Evolutionary conservation across 2,888 invertebrate genomes (phyloP).

Genomic region (Deilephila porcellus): DNA sequence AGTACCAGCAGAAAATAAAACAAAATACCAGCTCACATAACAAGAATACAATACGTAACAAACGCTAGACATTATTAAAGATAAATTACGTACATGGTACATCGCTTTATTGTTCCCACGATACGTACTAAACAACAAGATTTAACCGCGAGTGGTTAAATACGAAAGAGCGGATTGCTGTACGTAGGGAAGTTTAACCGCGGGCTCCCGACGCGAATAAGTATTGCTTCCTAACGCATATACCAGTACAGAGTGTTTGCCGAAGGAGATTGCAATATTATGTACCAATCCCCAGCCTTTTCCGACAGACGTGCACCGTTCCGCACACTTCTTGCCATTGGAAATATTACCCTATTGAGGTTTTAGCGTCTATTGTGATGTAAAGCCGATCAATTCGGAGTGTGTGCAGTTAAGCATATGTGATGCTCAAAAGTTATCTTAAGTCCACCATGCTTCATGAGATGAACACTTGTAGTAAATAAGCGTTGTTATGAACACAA

Average conservation of each 20-base stretch:
- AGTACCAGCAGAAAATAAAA: background rate
- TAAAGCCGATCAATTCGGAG: slow-evolving; percentile 22
- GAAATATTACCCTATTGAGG: slow-evolving; percentile 69
- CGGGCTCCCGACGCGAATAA: slow-evolving; percentile 63
- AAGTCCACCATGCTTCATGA: background rate
- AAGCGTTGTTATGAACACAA: background rate
- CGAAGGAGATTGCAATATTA: slow-evolving; percentile 79
- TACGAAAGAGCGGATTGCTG: slow-evolving; percentile 78
- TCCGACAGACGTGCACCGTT: slow-evolving; percentile 58
- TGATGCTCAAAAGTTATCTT: background rate
- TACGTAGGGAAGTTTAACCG: slow-evolving; percentile 73
- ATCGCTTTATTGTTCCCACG: slow-evolving; percentile 14
- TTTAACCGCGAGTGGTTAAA: slow-evolving; percentile 69
- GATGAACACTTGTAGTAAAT: background rate
- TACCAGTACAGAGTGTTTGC: slow-evolving; percentile 64
- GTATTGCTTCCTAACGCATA: slow-evolving; percentile 73
- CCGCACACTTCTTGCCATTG: slow-evolving; percentile 59
- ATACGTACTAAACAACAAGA: slow-evolving; percentile 52
- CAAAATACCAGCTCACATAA: background rate
- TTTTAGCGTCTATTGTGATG: slow-evolving; percentile 53
- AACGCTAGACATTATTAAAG: slow-evolving; percentile 16
- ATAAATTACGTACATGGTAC: slow-evolving; percentile 10
- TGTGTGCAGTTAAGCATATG: background rate
- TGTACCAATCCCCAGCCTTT: slow-evolving; percentile 73
- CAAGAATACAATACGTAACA: background rate